Evolutionary conservation across 2,797 vertebrate species (phyloP).

Genomic region (Limnodromus scolopaceus): DNA sequence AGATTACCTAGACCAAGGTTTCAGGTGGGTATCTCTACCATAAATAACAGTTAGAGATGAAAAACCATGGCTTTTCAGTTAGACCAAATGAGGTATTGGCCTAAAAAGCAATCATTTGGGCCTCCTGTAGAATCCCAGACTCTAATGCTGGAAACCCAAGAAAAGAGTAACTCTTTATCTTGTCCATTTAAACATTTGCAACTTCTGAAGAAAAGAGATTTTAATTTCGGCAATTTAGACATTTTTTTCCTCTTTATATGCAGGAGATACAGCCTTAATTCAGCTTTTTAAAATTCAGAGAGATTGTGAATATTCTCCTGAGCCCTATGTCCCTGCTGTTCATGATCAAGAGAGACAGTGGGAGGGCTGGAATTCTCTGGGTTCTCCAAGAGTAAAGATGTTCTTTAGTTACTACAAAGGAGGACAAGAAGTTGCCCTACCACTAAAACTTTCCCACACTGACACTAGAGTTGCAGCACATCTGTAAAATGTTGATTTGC

Average conservation of each 20-base stretch:
- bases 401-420: not conserved
- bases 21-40: not conserved
- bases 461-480: not conserved
- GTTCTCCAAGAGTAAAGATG: not conserved
- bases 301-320: not conserved
- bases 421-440: not conserved
- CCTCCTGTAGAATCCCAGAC: not conserved
- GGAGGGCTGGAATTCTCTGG: not conserved
- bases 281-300: not conserved
- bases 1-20: not conserved
- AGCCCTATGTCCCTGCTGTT: not conserved
- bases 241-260: not conserved
- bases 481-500: not conserved
- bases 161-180: not conserved
- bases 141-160: not conserved
- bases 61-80: not conserved
- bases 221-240: rapidly evolving
- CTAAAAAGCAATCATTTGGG: not conserved
- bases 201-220: not conserved
- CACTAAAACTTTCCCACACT: not conserved
- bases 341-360: not conserved
- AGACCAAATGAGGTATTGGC: not conserved
- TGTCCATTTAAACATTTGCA: not conserved
- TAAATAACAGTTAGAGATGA: not conserved
- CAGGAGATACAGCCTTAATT: not conserved